These are phyloP conservation scores for Streptopelia turtur DNA, from an alignment of 2,797 vertebrate genomes.

Conservation along the genomic window DNA sequence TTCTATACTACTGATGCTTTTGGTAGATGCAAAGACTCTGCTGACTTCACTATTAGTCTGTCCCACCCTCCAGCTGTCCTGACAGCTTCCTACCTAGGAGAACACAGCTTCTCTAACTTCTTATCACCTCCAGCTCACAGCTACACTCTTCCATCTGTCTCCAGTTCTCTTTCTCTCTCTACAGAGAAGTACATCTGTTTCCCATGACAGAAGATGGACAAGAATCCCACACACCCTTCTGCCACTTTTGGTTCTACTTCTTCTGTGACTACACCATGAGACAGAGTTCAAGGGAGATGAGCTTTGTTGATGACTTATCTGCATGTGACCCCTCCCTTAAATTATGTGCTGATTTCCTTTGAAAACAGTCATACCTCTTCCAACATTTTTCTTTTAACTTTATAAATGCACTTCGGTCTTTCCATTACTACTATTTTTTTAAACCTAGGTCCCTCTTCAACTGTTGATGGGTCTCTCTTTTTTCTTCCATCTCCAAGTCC, in stretches of 20 bases:
- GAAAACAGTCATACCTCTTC: background rate
- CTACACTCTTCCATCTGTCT: background rate
- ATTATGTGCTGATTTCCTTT: background rate
- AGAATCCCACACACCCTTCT: constrained; percentile 26
- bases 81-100: background rate
- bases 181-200: background rate
- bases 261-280: background rate
- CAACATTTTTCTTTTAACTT: background rate
- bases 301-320: background rate
- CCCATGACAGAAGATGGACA: background rate
- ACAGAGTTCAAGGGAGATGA: background rate
- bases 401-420: background rate
- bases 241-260: background rate
- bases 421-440: background rate
- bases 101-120: background rate
- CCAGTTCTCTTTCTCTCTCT: background rate
- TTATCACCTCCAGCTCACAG: constrained; percentile 1
- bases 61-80: background rate
- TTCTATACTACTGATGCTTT: background rate
- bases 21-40: background rate
- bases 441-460: background rate
- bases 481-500: background rate
- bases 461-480: background rate
- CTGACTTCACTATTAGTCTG: background rate
- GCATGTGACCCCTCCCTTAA: background rate